Percentiles rank a stretch among this genome's conserved stretches.
These are phyloP conservation scores for Misgurnus mizolepis DNA, from an alignment of 2,113 vertebrate species.

Conservation along the genomic window DNA sequence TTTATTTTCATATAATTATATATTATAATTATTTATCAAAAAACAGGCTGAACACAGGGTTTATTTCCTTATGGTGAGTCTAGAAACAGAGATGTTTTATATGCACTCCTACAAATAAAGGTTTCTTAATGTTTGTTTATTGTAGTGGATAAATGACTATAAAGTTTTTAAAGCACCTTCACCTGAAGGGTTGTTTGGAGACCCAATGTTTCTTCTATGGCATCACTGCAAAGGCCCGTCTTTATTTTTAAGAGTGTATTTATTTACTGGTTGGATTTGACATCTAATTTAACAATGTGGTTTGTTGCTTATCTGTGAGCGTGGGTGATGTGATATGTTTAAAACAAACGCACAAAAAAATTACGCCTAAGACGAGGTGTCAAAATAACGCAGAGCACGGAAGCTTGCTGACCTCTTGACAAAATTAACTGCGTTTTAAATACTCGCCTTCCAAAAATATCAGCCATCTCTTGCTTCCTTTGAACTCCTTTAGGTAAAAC, in stretches of 20 bases:
- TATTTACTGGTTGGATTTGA: too few relatives aligned
- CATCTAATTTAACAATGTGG: neutral
- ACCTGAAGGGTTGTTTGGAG: too few relatives aligned
- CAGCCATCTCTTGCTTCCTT: slow-evolving; percentile 76
- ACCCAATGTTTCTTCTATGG: too few relatives aligned
- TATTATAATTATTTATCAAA: too few relatives aligned
- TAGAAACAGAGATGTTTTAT: neutral
- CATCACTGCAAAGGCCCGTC: too few relatives aligned
- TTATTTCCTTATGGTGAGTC: slow-evolving; percentile 1
- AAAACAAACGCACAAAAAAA: slow-evolving; percentile 55
- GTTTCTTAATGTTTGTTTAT: too few relatives aligned
- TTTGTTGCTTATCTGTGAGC: slow-evolving; percentile 26
- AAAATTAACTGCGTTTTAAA: slow-evolving; percentile 70
- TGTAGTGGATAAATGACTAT: too few relatives aligned
- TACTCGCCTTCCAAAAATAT: slow-evolving; percentile 80
- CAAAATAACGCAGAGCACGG: slow-evolving; percentile 59
- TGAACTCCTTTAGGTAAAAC: slow-evolving; percentile 77
- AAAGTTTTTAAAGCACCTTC: too few relatives aligned
- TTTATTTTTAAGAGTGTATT: too few relatives aligned
- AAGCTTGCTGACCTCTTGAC: slow-evolving; percentile 64
- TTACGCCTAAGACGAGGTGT: slow-evolving; percentile 55
- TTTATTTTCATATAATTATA: too few relatives aligned
- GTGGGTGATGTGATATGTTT: slow-evolving; percentile 30
- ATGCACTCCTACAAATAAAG: too few relatives aligned
- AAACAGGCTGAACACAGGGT: too few relatives aligned